Conservation (phyloP, 2,113 vertebrate species). For the Cromileptes altivelis region DNA sequence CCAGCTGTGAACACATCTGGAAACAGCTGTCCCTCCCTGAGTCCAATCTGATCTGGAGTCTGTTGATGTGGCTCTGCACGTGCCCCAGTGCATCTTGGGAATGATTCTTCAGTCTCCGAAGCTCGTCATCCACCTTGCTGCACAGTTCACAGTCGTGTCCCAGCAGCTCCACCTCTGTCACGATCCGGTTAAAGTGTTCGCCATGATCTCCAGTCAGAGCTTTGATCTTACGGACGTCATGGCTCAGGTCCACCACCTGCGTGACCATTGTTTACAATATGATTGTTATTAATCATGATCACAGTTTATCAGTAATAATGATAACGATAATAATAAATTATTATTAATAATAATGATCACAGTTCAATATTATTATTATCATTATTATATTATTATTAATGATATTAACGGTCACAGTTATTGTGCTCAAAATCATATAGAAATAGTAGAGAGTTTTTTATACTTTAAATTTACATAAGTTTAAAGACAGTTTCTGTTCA, state of each 20-base stretch:
- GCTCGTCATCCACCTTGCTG: slow-evolving; percentile 77
- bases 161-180: slow-evolving; percentile 79
- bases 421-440: too few relatives aligned
- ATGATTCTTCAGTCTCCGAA: slow-evolving; percentile 83
- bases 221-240: slow-evolving; percentile 80
- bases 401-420: background rate
- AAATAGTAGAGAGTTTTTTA: too few relatives aligned
- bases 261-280: background rate
- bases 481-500: too few relatives aligned
- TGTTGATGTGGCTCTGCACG: slow-evolving; percentile 80
- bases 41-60: slow-evolving; percentile 69
- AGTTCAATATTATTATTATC: too few relatives aligned
- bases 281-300: too few relatives aligned
- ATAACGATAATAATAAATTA: too few relatives aligned
- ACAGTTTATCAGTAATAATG: too few relatives aligned
- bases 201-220: slow-evolving; percentile 79
- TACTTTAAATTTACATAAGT: too few relatives aligned
- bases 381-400: background rate
- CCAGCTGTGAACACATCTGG: slow-evolving; percentile 81
- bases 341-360: too few relatives aligned
- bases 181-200: slow-evolving; percentile 82
- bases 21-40: slow-evolving; percentile 76
- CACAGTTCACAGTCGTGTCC: slow-evolving; percentile 80
- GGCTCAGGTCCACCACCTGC: slow-evolving; percentile 84
- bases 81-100: slow-evolving; percentile 83